phyloP scores from a whole-genome alignment of 1,140 invertebrate genomes.

The Drosophila rufa region DNA sequence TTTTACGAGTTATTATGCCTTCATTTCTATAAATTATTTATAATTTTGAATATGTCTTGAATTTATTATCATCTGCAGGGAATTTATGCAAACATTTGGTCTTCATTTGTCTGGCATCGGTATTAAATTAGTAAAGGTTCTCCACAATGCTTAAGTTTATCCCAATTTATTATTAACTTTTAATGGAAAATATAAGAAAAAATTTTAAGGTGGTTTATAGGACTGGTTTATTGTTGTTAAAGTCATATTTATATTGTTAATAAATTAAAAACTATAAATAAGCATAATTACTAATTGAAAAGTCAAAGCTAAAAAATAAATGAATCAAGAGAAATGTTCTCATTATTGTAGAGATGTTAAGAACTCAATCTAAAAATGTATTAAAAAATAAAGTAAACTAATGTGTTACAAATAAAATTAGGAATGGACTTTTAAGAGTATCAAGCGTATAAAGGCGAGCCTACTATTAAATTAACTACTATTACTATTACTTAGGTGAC shows the following conservation, averaged over 20 bases:
- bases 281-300: constrained; percentile 18
- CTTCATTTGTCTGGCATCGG: not conserved
- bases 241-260: not conserved
- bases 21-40: constrained; percentile 45
- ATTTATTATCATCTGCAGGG: constrained; percentile 15
- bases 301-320: constrained; percentile 30
- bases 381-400: not conserved
- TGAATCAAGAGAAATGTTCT: not conserved
- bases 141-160: not conserved
- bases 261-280: not conserved
- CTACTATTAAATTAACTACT: not conserved
- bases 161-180: not conserved
- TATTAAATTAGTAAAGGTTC: not conserved
- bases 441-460: no score
- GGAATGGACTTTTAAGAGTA: not conserved
- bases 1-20: constrained; percentile 57
- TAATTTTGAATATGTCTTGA: constrained; percentile 28
- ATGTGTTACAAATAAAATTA: not conserved
- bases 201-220: not conserved
- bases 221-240: not conserved
- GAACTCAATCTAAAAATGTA: not conserved
- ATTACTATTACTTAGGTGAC: no score
- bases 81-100: constrained; percentile 1
- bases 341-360: not conserved
- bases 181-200: not conserved